phyloP scores from a whole-genome alignment of 2,113 vertebrate species.

The Mormyrus iriodes region DNA sequence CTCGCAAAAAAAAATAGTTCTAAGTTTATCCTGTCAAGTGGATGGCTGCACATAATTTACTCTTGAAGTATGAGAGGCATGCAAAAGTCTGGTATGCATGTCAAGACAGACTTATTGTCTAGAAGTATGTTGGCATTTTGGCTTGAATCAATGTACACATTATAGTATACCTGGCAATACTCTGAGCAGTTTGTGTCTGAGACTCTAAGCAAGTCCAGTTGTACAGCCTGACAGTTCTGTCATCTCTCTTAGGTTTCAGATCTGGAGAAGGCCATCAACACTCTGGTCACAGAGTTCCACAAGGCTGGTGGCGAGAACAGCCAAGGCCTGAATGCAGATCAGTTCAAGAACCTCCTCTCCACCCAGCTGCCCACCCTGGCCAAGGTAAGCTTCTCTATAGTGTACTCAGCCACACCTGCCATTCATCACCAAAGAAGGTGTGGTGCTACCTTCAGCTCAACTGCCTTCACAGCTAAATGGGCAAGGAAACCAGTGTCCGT shows the following conservation, averaged over 20 bases:
- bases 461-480: background rate
- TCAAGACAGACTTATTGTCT: constrained; percentile 15
- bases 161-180: constrained; percentile 10
- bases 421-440: constrained; percentile 23
- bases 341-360: constrained; percentile 60
- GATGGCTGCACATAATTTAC: background rate
- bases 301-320: constrained; percentile 48
- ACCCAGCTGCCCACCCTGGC: constrained; percentile 54
- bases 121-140: background rate
- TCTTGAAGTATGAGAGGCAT: background rate
- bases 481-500: background rate
- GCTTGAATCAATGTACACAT: constrained; percentile 3
- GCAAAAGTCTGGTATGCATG: constrained; percentile 8
- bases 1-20: background rate
- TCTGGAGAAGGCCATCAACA: constrained; percentile 60
- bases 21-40: background rate
- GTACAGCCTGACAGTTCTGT: background rate
- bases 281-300: constrained; percentile 63
- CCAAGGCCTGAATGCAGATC: constrained; percentile 52
- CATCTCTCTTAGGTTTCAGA: constrained; percentile 49
- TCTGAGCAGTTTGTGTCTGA: background rate
- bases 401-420: constrained; percentile 12
- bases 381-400: constrained; percentile 45
- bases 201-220: background rate
- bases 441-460: background rate